Evolutionary conservation across 2,888 invertebrate species (phyloP), one percentile per base, ranked within the genome.

Genomic region (Neoascia interrupta): DNA sequence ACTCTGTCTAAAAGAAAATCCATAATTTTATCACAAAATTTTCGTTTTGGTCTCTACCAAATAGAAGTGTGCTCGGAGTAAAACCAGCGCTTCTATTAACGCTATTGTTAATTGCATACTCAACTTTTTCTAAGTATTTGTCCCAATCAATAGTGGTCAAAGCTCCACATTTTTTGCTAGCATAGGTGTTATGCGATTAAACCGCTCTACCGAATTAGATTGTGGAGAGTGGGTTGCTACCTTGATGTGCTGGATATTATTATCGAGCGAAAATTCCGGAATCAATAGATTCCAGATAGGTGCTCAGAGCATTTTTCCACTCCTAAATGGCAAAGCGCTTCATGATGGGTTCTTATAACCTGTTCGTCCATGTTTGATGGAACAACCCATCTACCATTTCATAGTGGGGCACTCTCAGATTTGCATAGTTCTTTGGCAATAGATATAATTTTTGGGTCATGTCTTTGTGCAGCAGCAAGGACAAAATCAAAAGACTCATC

Each of bases 271-370:
- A 37, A 66, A 47, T 4, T 82, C 4, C 85, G 84, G 66, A 86
- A 85, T 83, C 85, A 86, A 76, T 85, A 86, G 4, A 31, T 61
- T 28, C 66, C 19, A 10, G 47, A 49, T 2, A 81, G 43, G 26
- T 74, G 45, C 28, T 83, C 81, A 41, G 74, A 43, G 26, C 81
- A 82, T 82, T 85, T 85, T 1, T 84, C 83, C 4, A 82, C 31
- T 2, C 84, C 85, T 34, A 84, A 58, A 81, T 86, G 86, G 43
- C 84, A 84, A 28, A 82, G 41, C 13, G 76, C 43, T 37, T 68
- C 58, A 28, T 81, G 73, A 56, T 81, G 61, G 1, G 83, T 31
- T 43, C 81, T 39, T 16, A 83, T 63, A 4, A 81, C 81, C 75
- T 81, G 70, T 5, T 68, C 31, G 53, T 82, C 82, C 82, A 84